Conservation (phyloP, 2,113 vertebrate genomes). For the Rutilus rutilus region DNA sequence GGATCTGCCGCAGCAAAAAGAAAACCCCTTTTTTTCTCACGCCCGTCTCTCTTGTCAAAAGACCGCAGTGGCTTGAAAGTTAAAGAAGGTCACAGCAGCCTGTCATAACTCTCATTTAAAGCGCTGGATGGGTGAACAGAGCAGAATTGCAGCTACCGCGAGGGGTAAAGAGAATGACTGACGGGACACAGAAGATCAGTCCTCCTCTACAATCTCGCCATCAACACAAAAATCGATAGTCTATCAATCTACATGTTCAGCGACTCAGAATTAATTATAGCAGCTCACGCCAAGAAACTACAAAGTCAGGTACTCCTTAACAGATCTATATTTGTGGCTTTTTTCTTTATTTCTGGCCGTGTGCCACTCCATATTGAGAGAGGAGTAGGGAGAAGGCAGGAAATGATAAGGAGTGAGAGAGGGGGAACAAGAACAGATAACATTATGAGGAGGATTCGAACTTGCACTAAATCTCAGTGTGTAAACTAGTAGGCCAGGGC, state of each 20-base stretch:
- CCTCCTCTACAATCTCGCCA: constrained; percentile 1
- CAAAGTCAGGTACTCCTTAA: neutral
- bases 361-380: neutral
- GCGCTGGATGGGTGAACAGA: constrained; percentile 28
- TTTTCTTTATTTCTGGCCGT: neutral
- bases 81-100: constrained; percentile 17
- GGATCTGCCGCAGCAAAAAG: neutral
- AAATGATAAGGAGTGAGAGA: constrained; percentile 9
- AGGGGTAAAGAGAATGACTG: constrained; percentile 14
- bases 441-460: neutral
- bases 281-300: neutral
- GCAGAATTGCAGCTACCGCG: neutral
- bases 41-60: constrained; percentile 19
- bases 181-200: constrained; percentile 19
- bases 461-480: neutral
- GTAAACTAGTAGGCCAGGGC: neutral
- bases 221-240: constrained; percentile 35
- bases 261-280: constrained; percentile 23
- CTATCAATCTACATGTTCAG: constrained; percentile 32
- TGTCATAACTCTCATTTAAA: constrained; percentile 18
- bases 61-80: constrained; percentile 23
- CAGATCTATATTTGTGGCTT: neutral
- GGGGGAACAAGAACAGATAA: neutral
- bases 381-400: neutral
- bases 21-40: neutral